A percentile compares a stretch with the other conserved stretches of the same genome.
These are phyloP conservation scores for Hemibagrus guttatus DNA, from an alignment of 2,797 vertebrate species.

Conservation along the genomic window DNA sequence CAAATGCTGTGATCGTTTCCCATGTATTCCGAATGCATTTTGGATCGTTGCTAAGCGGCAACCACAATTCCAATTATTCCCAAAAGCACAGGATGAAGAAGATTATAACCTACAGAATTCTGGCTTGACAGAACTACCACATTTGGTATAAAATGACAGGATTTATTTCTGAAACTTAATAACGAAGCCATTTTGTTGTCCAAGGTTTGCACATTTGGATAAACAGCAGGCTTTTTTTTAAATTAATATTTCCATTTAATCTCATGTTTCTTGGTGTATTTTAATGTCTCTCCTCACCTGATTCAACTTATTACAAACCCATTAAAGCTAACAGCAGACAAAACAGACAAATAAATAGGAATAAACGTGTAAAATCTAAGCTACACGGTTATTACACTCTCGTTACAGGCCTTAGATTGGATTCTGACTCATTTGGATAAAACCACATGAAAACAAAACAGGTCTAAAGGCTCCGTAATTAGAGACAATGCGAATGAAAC, in stretches of 20 bases:
- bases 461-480: background rate
- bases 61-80: background rate
- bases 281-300: background rate
- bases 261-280: background rate
- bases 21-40: too few relatives aligned
- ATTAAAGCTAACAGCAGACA: background rate
- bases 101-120: background rate
- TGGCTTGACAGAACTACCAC: background rate
- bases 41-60: too few relatives aligned
- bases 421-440: background rate
- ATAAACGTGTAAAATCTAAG: background rate
- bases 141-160: background rate
- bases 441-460: conserved; percentile 1
- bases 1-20: too few relatives aligned
- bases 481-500: background rate
- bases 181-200: background rate
- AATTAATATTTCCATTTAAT: background rate
- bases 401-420: background rate
- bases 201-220: background rate
- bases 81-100: background rate
- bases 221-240: background rate
- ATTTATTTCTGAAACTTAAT: background rate
- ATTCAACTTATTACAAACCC: background rate
- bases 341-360: background rate
- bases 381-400: background rate